Evolutionary conservation across 2,113 vertebrate genomes (phyloP).

Genomic region (Semnopithecus entellus): DNA sequence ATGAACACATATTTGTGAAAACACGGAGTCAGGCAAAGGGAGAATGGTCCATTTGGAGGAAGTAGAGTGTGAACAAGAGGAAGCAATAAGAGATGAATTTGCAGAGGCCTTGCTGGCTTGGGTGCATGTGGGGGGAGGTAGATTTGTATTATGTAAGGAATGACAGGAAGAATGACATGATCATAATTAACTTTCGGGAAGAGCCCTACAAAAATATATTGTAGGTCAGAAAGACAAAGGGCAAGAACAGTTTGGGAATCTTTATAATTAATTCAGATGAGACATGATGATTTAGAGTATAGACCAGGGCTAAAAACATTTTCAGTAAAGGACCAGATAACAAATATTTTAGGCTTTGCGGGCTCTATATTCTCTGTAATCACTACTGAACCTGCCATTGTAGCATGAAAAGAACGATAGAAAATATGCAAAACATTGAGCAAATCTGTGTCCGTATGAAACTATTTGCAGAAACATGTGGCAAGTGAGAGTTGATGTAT

Average conservation of each 20-base stretch:
- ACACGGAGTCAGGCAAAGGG: neutral
- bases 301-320: neutral
- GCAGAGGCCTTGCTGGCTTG: neutral
- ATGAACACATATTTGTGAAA: neutral
- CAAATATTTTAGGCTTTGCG: neutral
- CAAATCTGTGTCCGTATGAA: neutral
- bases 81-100: no score
- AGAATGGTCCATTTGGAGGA: rapidly evolving
- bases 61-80: neutral
- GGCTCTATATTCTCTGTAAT: neutral
- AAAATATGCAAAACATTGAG: neutral
- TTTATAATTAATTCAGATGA: neutral
- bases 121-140: rapidly evolving
- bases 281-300: neutral
- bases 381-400: neutral
- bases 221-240: neutral
- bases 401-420: neutral
- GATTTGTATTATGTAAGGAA: neutral
- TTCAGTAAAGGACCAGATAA: neutral
- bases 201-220: neutral
- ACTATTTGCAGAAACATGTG: rapidly evolving
- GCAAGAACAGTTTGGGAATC: neutral
- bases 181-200: neutral
- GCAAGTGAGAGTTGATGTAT: neutral
- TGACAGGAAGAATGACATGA: neutral